These are phyloP conservation scores for Dermatemys mawii DNA, from an alignment of 2,113 vertebrate genomes.

Conservation along the genomic window DNA sequence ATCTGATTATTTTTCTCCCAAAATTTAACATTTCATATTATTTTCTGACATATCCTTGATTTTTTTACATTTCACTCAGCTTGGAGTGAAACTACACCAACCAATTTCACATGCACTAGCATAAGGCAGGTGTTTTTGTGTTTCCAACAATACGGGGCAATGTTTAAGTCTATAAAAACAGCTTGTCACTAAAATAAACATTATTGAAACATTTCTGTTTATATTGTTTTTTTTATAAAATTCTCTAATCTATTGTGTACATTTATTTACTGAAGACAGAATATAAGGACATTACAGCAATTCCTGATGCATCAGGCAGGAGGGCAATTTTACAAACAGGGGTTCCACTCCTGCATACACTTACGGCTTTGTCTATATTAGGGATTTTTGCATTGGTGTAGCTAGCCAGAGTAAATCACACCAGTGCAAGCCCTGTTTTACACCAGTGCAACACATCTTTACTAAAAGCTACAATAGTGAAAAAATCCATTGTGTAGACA, in stretches of 20 bases:
- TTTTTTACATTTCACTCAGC: background rate
- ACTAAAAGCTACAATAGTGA: background rate
- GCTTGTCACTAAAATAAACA: background rate
- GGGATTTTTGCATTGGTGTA: background rate
- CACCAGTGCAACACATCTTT: accelerated
- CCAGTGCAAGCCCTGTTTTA: accelerated
- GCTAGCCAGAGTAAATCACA: background rate
- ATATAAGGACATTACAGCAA: background rate
- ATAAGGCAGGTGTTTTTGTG: background rate
- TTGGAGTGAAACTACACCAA: background rate
- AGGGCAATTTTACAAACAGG: background rate
- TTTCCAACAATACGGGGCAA: background rate
- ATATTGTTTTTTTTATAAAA: background rate
- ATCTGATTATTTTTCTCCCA: background rate
- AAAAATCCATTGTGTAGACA: accelerated
- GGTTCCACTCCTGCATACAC: background rate
- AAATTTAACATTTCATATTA: background rate
- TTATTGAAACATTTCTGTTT: background rate
- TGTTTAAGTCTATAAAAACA: background rate
- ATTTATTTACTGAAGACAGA: background rate
- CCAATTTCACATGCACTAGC: background rate
- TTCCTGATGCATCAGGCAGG: background rate
- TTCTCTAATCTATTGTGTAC: background rate
- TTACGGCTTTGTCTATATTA: background rate
- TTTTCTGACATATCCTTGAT: background rate